These are phyloP conservation scores for Lasioglossum oenotherae DNA, from an alignment of 2,888 invertebrate genomes.

Conservation along the genomic window DNA sequence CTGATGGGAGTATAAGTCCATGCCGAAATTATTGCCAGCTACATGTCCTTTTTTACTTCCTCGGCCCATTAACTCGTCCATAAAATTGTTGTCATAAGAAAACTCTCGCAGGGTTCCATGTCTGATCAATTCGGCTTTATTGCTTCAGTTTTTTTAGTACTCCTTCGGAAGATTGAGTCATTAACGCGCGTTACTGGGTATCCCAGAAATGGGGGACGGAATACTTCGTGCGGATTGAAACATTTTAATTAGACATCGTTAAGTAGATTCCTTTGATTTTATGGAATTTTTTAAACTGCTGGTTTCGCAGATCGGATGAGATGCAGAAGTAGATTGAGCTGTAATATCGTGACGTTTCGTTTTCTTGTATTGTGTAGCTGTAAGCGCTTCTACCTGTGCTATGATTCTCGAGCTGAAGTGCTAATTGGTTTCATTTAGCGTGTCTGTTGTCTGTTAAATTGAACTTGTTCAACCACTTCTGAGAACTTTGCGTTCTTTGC, in stretches of 20 bases:
- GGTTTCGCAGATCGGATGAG: background rate
- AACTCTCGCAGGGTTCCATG: background rate
- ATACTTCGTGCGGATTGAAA: background rate
- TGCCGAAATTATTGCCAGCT: background rate
- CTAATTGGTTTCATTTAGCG: background rate
- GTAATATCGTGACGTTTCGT: background rate
- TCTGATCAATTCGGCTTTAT: background rate
- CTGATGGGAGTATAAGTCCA: background rate
- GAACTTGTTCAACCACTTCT: background rate
- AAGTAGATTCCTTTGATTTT: background rate
- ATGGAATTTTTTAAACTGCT: background rate
- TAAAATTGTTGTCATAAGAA: background rate
- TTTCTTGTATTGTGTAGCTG: background rate
- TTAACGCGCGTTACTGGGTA: background rate
- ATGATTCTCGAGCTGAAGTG: background rate
- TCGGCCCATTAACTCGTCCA: background rate
- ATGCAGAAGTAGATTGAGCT: background rate
- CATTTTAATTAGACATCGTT: background rate
- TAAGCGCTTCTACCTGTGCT: background rate
- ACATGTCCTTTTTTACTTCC: background rate
- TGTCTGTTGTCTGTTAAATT: background rate
- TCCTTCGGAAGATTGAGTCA: constrained; percentile 8
- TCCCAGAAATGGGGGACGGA: background rate
- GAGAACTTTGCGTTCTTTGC: background rate
- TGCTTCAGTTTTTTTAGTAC: constrained; percentile 10